Evolutionary conservation across 1,140 invertebrate genomes (phyloP).

Genomic region (Lepidurus couesii): DNA sequence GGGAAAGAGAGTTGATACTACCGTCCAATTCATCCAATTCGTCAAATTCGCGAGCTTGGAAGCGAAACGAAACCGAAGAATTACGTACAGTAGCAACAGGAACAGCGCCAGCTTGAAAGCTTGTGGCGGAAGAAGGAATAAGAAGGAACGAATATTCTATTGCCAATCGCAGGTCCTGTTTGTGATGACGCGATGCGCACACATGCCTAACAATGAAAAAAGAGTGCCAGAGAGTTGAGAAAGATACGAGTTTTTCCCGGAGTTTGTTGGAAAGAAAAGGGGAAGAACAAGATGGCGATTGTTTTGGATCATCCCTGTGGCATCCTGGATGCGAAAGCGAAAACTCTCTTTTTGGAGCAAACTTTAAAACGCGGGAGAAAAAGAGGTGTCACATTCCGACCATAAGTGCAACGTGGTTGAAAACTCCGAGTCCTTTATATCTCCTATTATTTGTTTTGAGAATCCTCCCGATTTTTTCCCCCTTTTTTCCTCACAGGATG

Average conservation of each 20-base stretch:
- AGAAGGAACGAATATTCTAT: not conserved
- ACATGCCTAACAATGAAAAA: not conserved
- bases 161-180: not conserved
- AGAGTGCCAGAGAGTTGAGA: not conserved
- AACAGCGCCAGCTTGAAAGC: not conserved
- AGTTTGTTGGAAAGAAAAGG: not conserved
- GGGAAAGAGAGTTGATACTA: not conserved
- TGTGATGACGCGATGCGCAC: not conserved
- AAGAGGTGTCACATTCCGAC: constrained; percentile 10
- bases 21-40: not conserved
- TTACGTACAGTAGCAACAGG: not conserved
- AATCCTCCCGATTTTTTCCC: not conserved
- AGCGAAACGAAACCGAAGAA: not conserved
- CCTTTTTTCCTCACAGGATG: not conserved
- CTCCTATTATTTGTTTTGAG: not conserved
- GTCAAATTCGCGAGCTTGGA: not conserved
- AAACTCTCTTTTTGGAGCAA: not conserved
- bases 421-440: constrained; percentile 22
- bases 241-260: not conserved
- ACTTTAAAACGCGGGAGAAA: not conserved
- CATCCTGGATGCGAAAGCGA: not conserved
- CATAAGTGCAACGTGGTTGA: constrained; percentile 21
- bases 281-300: not conserved
- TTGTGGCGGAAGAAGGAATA: not conserved
- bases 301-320: not conserved